Conservation (phyloP, 2,888 invertebrate species). For the Aporophyla nigra region DNA sequence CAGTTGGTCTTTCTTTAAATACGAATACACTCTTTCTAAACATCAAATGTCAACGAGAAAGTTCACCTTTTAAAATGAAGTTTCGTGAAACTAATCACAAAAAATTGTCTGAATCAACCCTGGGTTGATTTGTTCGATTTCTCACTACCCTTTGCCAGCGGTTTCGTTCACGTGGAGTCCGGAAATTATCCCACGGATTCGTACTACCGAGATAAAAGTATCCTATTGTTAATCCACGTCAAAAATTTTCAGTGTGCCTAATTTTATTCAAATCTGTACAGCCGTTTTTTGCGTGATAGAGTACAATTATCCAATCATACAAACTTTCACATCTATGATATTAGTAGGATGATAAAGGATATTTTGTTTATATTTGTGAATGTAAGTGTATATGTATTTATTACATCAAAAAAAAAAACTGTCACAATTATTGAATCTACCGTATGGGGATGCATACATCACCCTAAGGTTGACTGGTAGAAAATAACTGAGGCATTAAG, state of each 20-base stretch:
- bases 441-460: too few relatives aligned
- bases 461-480: neutral
- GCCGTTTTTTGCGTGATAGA: too few relatives aligned
- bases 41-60: neutral
- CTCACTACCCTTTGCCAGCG: too few relatives aligned
- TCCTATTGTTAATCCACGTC: too few relatives aligned
- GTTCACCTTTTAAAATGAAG: neutral
- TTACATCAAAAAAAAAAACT: too few relatives aligned
- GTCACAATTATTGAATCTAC: too few relatives aligned
- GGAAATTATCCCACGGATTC: too few relatives aligned
- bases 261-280: too few relatives aligned
- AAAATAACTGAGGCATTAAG: neutral
- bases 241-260: too few relatives aligned
- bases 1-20: neutral
- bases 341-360: neutral
- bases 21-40: neutral
- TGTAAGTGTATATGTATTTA: neutral
- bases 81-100: neutral
- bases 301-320: too few relatives aligned
- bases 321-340: neutral
- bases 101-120: neutral
- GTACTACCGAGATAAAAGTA: too few relatives aligned
- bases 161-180: too few relatives aligned
- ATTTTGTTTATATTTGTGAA: neutral
- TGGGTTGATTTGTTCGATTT: neutral